Percentiles rank a stretch among this genome's conserved stretches.
Evolutionary conservation across 2,113 vertebrate genomes (phyloP).

Genomic region (Quiscalus mexicanus): DNA sequence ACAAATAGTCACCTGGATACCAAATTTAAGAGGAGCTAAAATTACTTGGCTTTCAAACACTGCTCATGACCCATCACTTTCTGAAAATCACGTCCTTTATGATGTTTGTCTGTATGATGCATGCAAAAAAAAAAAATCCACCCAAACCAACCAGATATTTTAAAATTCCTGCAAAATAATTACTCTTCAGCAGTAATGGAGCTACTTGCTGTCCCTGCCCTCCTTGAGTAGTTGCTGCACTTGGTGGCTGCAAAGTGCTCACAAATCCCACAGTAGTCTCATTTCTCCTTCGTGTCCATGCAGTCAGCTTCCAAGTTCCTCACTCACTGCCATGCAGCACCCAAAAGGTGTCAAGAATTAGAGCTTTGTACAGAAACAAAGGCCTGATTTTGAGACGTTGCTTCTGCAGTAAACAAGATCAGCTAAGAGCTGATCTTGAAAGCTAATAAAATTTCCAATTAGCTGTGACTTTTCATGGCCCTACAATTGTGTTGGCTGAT

Average conservation of each 20-base stretch:
- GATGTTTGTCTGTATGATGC: background rate
- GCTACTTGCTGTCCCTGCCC: too few relatives aligned
- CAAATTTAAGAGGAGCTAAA: background rate
- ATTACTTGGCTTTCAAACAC: background rate
- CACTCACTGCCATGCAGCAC: background rate
- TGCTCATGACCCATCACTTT: background rate
- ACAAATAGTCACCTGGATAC: background rate
- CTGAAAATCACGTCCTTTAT: background rate
- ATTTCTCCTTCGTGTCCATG: background rate
- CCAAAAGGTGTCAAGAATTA: background rate
- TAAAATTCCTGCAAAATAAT: background rate
- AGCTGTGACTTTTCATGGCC: conserved; percentile 76
- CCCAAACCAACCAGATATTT: background rate
- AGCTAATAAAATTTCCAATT: conserved; percentile 80
- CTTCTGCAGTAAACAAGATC: conserved; percentile 65
- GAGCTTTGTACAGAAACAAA: conserved; percentile 17
- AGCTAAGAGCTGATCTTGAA: background rate
- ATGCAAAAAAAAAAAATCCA: background rate
- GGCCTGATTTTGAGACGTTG: conserved; percentile 42
- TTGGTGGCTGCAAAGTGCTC: background rate
- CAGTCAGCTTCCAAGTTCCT: background rate
- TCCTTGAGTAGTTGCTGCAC: background rate
- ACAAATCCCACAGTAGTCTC: background rate
- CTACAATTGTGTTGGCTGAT: conserved; percentile 71
- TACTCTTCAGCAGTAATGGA: background rate